These are phyloP conservation scores for Sclerurus mexicanus DNA, from an alignment of 2,113 vertebrate genomes.

Conservation along the genomic window DNA sequence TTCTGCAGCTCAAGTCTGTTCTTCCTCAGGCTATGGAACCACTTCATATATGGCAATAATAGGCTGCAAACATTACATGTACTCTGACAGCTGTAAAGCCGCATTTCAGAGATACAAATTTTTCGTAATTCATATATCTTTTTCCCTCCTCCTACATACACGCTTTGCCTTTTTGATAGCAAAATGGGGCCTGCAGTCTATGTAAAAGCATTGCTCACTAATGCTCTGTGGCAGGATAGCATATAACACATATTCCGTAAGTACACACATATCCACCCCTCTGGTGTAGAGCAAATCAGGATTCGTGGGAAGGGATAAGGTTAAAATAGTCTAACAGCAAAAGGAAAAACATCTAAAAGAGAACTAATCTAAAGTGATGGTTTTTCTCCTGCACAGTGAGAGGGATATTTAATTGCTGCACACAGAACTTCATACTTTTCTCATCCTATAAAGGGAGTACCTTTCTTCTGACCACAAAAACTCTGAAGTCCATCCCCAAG, in stretches of 20 bases:
- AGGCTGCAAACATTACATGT: neutral
- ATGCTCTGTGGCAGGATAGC: neutral
- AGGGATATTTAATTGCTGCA: conserved; percentile 30
- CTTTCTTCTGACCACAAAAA: conserved; percentile 14
- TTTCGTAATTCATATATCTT: neutral
- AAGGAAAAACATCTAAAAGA: neutral
- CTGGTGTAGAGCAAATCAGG: neutral
- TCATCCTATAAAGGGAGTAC: neutral
- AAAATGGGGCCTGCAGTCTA: neutral
- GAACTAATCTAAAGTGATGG: conserved; percentile 6
- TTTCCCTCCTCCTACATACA: neutral
- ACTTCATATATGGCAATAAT: neutral
- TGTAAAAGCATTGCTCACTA: neutral
- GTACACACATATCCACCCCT: neutral
- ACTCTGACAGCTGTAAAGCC: conserved; percentile 31
- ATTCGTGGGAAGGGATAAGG: neutral
- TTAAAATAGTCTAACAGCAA: conserved; percentile 32
- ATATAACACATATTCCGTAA: neutral
- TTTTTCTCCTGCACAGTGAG: conserved; percentile 23
- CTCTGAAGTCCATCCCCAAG: neutral
- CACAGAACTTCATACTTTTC: conserved; percentile 1
- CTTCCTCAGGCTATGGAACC: conserved; percentile 13
- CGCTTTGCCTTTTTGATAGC: neutral
- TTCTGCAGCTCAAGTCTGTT: neutral
- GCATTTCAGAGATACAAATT: neutral